A percentile compares a stretch with the other conserved stretches of the same genome.
These are phyloP conservation scores for Drosophila melanogaster DNA, from an alignment of 1,140 invertebrate species.

Conservation along the genomic window Release_6_plus_ISO1_MT NT_037436.4:20801501-20802000, in stretches of 20 bases:
- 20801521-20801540: not conserved
- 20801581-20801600: slow-evolving; percentile 19
- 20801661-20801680: slow-evolving; percentile 56
- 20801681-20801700: slow-evolving; percentile 54
- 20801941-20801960: slow-evolving; percentile 48
- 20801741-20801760: slow-evolving; percentile 57
- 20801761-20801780: slow-evolving; percentile 3
- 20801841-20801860: slow-evolving; percentile 44
- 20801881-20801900: slow-evolving; percentile 36
- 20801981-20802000: slow-evolving; percentile 69
- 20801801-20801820: not conserved
- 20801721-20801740: slow-evolving; percentile 61
- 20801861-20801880: slow-evolving; percentile 61
- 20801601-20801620: slow-evolving; percentile 38
- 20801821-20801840: not conserved
- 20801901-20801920: not conserved
- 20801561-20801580: not conserved
- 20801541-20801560: slow-evolving; percentile 10
- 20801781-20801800: slow-evolving; percentile 26
- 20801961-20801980: slow-evolving; percentile 65
- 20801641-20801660: slow-evolving; percentile 50
- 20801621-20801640: slow-evolving; percentile 51
- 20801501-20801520: not conserved
- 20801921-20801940: not conserved
- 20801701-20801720: slow-evolving; percentile 58